Evolutionary conservation across 2,888 invertebrate species (phyloP).

Genomic region (Linhomoeus sp.): DNA sequence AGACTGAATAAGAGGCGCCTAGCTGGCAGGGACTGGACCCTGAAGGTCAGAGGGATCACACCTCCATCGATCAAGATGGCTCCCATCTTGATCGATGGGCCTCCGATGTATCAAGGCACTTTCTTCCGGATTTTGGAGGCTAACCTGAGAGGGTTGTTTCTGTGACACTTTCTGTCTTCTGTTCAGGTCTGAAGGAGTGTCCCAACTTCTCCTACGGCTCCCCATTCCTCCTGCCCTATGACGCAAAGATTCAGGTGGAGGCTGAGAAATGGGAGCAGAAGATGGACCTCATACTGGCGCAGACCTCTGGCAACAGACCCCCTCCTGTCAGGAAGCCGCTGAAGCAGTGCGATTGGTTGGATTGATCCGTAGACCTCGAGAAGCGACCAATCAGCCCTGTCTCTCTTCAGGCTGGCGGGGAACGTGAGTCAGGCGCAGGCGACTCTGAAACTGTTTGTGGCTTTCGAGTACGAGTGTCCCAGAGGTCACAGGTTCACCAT

Average conservation of each 20-base stretch:
- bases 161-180: no score
- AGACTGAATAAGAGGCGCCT: no score
- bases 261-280: constrained; percentile 12
- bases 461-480: constrained; percentile 89
- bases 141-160: no score
- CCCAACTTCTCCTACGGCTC: constrained; percentile 72
- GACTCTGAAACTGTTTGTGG: constrained; percentile 56
- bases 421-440: not conserved
- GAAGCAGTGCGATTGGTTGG: constrained; percentile 8
- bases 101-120: no score
- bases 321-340: constrained; percentile 7
- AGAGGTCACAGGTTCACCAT: constrained; percentile 83
- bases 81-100: no score
- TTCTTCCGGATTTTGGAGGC: no score
- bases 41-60: no score
- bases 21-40: no score
- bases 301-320: not conserved
- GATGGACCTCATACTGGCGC: constrained; percentile 8
- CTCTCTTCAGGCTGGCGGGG: no score
- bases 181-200: constrained; percentile 63
- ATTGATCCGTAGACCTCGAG: no score
- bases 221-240: constrained; percentile 81
- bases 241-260: constrained; percentile 38
- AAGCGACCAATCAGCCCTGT: not conserved
- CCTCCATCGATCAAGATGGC: no score